Evolutionary conservation across 2,888 invertebrate species (phyloP).

Genomic region (Plebejus anna): DNA sequence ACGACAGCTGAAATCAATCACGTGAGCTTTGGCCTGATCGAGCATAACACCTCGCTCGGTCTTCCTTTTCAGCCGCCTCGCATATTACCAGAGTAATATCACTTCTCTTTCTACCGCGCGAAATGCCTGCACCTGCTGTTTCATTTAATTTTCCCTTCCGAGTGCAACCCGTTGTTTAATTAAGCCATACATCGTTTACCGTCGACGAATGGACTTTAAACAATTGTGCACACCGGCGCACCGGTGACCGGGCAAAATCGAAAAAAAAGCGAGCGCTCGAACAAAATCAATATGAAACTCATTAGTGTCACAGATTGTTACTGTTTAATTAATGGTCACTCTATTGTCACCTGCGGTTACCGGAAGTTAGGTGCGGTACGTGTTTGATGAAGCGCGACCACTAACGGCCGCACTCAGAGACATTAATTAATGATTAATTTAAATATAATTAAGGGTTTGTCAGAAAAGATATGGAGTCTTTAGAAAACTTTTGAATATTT

Average conservation of each 20-base stretch:
- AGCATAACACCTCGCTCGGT: no score
- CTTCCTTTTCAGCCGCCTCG: no score
- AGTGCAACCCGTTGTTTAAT: neutral
- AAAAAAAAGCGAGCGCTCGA: constrained; percentile 7
- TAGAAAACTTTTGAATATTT: no score
- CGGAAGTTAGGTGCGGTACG: neutral
- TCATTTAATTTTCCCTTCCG: neutral
- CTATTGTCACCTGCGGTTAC: neutral
- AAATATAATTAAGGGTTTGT: no score
- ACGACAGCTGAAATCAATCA: no score
- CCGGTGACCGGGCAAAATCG: neutral
- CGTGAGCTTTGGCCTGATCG: no score
- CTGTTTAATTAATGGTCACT: neutral
- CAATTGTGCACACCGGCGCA: neutral
- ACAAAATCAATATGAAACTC: constrained; percentile 20
- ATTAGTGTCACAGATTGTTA: constrained; percentile 8
- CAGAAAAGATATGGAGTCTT: no score
- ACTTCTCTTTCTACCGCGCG: no score
- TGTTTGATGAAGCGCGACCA: neutral
- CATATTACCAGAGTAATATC: no score
- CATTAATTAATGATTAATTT: no score
- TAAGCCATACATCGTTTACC: neutral
- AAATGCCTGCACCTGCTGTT: no score
- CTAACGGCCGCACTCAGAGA: no score
- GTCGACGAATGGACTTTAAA: neutral